phyloP scores from a whole-genome alignment of 2,797 vertebrate species.

The Glyptemys insculpta region DNA sequence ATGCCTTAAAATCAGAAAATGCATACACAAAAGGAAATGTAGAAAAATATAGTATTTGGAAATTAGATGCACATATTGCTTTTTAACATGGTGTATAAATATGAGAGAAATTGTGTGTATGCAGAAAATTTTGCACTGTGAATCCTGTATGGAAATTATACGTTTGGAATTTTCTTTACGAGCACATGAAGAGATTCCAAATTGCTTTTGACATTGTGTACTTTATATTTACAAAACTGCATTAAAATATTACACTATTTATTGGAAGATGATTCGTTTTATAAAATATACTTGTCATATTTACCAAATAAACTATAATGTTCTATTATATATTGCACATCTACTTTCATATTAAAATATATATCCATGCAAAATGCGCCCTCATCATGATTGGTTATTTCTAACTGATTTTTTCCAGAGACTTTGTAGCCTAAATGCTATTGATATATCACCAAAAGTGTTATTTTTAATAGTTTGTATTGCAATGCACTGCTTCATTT shows the following conservation, averaged over 20 bases:
- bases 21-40: background rate
- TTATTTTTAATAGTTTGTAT: background rate
- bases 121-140: rapidly evolving
- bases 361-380: background rate
- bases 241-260: background rate
- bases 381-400: background rate
- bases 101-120: rapidly evolving
- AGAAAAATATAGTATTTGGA: background rate
- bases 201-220: background rate
- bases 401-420: background rate
- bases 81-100: background rate
- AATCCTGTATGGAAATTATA: background rate
- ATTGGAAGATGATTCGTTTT: rapidly evolving
- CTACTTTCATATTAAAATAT: background rate
- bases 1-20: background rate
- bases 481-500: rapidly evolving
- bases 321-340: background rate
- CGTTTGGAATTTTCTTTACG: background rate
- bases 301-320: background rate
- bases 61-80: background rate
- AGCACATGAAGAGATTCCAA: background rate
- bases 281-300: background rate
- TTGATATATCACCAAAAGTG: background rate
- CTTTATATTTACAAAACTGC: background rate
- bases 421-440: background rate